These are phyloP conservation scores for Aleiodes alternator DNA, from an alignment of 2,888 invertebrate species.

Conservation along the genomic window DNA sequence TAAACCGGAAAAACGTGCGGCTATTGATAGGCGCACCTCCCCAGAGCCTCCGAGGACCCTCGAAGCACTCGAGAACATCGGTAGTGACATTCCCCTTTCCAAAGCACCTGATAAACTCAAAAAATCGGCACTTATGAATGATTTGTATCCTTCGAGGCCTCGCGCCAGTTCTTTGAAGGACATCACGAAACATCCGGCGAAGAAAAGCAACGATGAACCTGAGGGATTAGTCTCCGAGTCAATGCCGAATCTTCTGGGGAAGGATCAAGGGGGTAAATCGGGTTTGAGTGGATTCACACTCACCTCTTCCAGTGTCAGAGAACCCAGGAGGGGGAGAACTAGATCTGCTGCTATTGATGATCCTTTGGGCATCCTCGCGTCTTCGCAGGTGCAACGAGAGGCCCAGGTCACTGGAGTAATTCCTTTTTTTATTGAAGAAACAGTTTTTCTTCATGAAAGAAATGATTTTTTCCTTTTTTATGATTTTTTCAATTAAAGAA, in stretches of 20 bases:
- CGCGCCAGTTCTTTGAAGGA: slow-evolving; percentile 46
- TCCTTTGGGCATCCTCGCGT: slow-evolving; percentile 65
- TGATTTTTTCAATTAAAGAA: no score
- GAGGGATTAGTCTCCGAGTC: slow-evolving; percentile 43
- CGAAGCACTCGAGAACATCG: slow-evolving; percentile 33
- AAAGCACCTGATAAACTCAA: slow-evolving; percentile 55
- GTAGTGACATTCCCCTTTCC: slow-evolving; percentile 48
- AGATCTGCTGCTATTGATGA: slow-evolving; percentile 62
- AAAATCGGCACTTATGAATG: slow-evolving; percentile 65
- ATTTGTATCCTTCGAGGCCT: slow-evolving; percentile 63
- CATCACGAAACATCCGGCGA: slow-evolving; percentile 43
- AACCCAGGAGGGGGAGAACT: slow-evolving; percentile 64
- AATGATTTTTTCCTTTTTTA: no score
- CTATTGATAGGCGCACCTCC: neutral
- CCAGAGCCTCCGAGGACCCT: slow-evolving; percentile 41
- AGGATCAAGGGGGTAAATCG: slow-evolving; percentile 51
- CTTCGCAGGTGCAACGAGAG: slow-evolving; percentile 43
- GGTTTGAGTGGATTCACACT: slow-evolving; percentile 54
- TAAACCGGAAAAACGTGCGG: neutral
- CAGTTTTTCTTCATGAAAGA: no score
- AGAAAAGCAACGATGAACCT: slow-evolving; percentile 47
- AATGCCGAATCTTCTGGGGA: slow-evolving; percentile 49
- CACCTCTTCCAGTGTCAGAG: slow-evolving; percentile 57
- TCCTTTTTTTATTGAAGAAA: neutral
- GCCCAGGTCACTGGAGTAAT: slow-evolving; percentile 15